Evolutionary conservation across 2,888 invertebrate species (phyloP).

Genomic region (Apamea epomidion): DNA sequence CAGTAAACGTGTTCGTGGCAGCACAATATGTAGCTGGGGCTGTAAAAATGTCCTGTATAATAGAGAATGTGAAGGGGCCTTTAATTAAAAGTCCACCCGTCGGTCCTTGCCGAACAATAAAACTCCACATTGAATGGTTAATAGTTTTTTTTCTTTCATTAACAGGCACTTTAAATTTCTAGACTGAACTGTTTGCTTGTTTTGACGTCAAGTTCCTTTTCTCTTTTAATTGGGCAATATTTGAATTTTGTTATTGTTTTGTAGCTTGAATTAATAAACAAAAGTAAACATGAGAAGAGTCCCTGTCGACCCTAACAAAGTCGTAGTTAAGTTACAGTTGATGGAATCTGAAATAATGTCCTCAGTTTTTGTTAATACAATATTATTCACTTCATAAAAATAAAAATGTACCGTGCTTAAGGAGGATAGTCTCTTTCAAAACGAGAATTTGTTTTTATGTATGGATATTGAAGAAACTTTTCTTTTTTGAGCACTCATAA

Average conservation of each 20-base stretch:
- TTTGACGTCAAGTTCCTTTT: conserved; percentile 40
- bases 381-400: background rate
- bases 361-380: background rate
- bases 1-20: conserved; percentile 55
- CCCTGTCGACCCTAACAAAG: background rate
- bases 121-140: conserved; percentile 82
- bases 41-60: conserved; percentile 86
- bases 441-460: too few species aligned
- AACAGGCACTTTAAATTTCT: conserved; percentile 68
- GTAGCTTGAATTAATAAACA: background rate
- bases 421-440: too few species aligned
- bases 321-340: background rate
- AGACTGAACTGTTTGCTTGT: conserved; percentile 53
- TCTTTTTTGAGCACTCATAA: background rate
- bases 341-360: background rate
- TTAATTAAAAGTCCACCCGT: conserved; percentile 88
- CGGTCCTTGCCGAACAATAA: conserved; percentile 83
- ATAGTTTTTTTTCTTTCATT: conserved; percentile 77
- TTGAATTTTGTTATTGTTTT: conserved; percentile 10
- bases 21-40: conserved; percentile 72
- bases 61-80: conserved; percentile 84
- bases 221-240: conserved; percentile 31
- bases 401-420: background rate
- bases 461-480: background rate
- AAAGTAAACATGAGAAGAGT: background rate